Conservation (phyloP, 2,113 vertebrate genomes). For the Rhea americana region DNA sequence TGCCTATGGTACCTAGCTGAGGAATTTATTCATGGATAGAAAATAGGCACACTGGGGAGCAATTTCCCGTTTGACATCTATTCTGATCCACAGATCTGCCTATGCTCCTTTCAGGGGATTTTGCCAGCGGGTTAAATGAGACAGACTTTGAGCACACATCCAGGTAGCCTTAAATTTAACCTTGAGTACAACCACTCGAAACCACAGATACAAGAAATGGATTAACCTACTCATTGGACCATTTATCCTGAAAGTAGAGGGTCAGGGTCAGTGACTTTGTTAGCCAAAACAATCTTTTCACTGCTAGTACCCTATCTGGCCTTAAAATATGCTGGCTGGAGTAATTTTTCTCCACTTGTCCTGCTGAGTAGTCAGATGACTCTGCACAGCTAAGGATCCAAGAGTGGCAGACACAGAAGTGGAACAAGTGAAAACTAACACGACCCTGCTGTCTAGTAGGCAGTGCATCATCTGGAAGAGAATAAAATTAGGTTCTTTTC, state of each 20-base stretch:
- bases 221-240: neutral
- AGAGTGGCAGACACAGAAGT: neutral
- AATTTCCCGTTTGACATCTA: neutral
- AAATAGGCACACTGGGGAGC: neutral
- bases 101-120: neutral
- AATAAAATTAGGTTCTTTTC: neutral
- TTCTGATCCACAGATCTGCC: neutral
- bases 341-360: neutral
- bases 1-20: neutral
- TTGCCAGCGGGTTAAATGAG: neutral
- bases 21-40: neutral
- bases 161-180: neutral
- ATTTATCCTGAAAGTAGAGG: neutral
- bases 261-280: neutral
- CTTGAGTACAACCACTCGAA: neutral
- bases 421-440: neutral
- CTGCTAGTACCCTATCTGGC: neutral
- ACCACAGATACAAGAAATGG: rapidly evolving
- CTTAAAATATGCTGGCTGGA: neutral
- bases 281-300: neutral
- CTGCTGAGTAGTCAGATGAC: neutral
- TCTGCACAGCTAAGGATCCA: neutral
- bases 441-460: neutral
- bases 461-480: neutral
- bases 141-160: neutral